Evolutionary conservation across 2,888 invertebrate species (phyloP), one percentile per base, ranked within the genome.

Genomic region (Caenorhabditis angaria): DNA sequence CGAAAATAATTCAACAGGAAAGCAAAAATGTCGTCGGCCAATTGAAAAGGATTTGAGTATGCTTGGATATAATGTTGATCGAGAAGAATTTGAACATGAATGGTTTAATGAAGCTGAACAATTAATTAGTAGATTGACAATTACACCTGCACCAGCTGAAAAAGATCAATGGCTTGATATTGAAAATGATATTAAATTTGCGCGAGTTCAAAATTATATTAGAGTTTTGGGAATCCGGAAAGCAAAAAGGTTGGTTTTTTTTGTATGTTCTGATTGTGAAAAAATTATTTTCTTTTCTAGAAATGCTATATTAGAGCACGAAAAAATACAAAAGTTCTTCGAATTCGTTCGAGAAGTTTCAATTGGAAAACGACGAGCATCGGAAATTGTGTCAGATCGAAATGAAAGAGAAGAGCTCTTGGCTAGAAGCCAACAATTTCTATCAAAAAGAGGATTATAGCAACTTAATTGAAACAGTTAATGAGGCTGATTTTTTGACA

Each of bases 91-190:
- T 20, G 78, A 78, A 56, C 56, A 55, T 12, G 73, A 73, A 25
- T 71, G 68, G 78, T 71, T 70, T 60, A 74, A 71, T 48, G 82
- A 78, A 18, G 83, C 81, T 1, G 83, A 83, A 53, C 73, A 76
- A 24, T 60, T 83, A 6, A 81, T 83, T 20, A 76, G 76, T 54
- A 64, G 77, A 25, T 69, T 83, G 24, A 58, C 60, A 2, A 70
- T 83, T 20, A 53, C 61, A n/a, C 65, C 67, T 6, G 50, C 64
- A 2, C 58, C 63, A 18, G 32, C 63, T 6, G 60, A 63, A 18
- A 64, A 66, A 18, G 64, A 76, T 58, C 28, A 66, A 41, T 61
- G 41, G 29, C 32, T 69, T 24, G 69, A 76, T 35, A 55, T 73
- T 14, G 76, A 78, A 18, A 76, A 78, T 22, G 71, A 78, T 18